Evolutionary conservation across 1,140 invertebrate genomes (phyloP).

Genomic region (Tetramorium alpestre): DNA sequence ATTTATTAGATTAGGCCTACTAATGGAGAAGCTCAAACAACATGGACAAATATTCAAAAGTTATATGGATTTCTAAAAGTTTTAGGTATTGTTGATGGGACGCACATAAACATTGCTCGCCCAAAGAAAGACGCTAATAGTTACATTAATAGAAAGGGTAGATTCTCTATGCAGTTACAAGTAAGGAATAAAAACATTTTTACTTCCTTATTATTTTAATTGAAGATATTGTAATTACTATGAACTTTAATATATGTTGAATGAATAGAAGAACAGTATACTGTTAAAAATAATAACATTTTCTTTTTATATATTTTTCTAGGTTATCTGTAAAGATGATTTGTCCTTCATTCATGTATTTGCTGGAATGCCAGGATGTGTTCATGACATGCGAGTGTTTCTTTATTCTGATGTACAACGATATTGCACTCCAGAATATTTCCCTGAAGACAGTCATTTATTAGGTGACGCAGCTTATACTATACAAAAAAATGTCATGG

Average conservation of each 20-base stretch:
- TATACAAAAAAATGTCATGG: conserved; percentile 24
- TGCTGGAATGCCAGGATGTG: conserved; percentile 26
- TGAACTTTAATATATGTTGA: no score
- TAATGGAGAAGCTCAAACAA: background rate
- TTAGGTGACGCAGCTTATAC: background rate
- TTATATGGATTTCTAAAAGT: conserved; percentile 8
- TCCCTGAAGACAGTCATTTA: background rate
- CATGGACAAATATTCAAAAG: background rate
- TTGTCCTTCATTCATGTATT: conserved; percentile 27
- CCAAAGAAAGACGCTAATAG: conserved; percentile 11
- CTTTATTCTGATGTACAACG: conserved; percentile 13
- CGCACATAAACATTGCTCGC: conserved; percentile 21
- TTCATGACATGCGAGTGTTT: conserved; percentile 15
- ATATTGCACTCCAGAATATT: conserved; percentile 1
- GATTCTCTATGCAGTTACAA: conserved; percentile 21
- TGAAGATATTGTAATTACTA: no score
- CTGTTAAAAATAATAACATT: no score
- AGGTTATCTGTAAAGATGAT: conserved; percentile 31
- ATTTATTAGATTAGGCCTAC: conserved; percentile 18
- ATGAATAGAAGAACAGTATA: no score
- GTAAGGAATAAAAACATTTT: conserved; percentile 2
- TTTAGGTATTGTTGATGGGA: background rate
- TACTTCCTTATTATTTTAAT: background rate
- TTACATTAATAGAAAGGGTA: conserved; percentile 14
- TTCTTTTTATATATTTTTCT: background rate